These are phyloP conservation scores for Aphaenogaster floridana DNA, from an alignment of 1,140 invertebrate species.

Conservation along the genomic window DNA sequence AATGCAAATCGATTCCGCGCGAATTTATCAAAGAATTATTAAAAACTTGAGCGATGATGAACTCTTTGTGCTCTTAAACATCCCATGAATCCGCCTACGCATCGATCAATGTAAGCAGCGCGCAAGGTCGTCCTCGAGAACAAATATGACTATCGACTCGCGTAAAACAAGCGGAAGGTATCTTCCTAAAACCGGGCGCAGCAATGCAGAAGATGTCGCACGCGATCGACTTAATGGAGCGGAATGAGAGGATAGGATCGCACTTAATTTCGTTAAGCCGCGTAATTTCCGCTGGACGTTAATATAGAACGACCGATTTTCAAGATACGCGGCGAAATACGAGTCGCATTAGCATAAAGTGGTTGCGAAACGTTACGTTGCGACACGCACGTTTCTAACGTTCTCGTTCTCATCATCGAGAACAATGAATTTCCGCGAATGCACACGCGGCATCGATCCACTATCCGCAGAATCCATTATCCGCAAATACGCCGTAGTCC, in stretches of 20 bases:
- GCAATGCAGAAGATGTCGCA: neutral
- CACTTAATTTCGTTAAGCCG: constrained; percentile 18
- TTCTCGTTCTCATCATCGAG: neutral
- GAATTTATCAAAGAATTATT: neutral
- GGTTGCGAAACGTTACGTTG: neutral
- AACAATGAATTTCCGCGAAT: constrained; percentile 14
- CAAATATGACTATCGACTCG: constrained; percentile 21
- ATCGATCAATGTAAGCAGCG: constrained; percentile 17
- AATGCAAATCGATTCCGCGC: neutral
- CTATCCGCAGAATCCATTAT: constrained; percentile 33
- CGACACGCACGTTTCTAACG: constrained; percentile 8
- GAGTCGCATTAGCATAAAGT: constrained; percentile 31
- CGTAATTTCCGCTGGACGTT: constrained; percentile 27
- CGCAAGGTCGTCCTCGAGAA: constrained; percentile 22
- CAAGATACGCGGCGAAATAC: constrained; percentile 17
- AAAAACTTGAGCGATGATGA: neutral
- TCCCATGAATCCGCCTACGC: constrained; percentile 3
- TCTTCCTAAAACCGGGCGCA: neutral
- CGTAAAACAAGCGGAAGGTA: constrained; percentile 31
- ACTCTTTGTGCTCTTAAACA: neutral
- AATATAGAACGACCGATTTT: constrained; percentile 17
- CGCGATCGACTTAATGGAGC: neutral
- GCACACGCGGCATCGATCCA: constrained; percentile 9
- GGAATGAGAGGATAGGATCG: neutral
- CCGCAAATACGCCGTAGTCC: constrained; percentile 2